Percentiles rank a stretch among this genome's conserved stretches.
phyloP scores from a whole-genome alignment of 2,888 invertebrate species.

The Brachyopa scutellaris region DNA sequence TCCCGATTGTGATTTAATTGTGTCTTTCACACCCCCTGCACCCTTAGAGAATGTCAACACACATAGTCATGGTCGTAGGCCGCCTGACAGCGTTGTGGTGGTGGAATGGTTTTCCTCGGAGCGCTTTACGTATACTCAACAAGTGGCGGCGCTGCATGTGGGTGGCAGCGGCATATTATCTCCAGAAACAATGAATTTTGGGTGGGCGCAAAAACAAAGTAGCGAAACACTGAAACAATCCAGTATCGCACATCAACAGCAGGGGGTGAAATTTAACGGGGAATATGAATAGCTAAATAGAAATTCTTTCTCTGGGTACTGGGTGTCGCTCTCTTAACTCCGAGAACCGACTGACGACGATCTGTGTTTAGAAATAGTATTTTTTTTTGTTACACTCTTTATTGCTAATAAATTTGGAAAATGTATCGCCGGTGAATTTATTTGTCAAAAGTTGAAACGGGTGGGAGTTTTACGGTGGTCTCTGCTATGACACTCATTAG shows the following conservation, averaged over 20 bases:
- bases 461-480: slow-evolving; percentile 10
- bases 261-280: slow-evolving; percentile 37
- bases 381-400: no score
- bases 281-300: slow-evolving; percentile 54
- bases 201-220: slow-evolving; percentile 18
- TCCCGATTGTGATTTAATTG: slow-evolving; percentile 71
- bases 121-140: slow-evolving; percentile 42
- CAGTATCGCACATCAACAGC: slow-evolving; percentile 7
- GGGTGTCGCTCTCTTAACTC: background rate
- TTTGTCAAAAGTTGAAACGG: slow-evolving; percentile 7
- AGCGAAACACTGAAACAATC: no score
- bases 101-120: background rate
- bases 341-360: background rate
- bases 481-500: slow-evolving; percentile 18
- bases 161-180: slow-evolving; percentile 54
- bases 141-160: slow-evolving; percentile 61
- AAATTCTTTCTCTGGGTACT: background rate
- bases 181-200: slow-evolving; percentile 42
- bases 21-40: slow-evolving; percentile 8
- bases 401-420: slow-evolving; percentile 6
- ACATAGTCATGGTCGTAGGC: slow-evolving; percentile 10
- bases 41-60: slow-evolving; percentile 46
- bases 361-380: background rate
- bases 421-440: slow-evolving; percentile 5
- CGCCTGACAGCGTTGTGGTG: background rate